phyloP scores from a whole-genome alignment of 2,797 vertebrate genomes.

The Dipus sagitta region DNA sequence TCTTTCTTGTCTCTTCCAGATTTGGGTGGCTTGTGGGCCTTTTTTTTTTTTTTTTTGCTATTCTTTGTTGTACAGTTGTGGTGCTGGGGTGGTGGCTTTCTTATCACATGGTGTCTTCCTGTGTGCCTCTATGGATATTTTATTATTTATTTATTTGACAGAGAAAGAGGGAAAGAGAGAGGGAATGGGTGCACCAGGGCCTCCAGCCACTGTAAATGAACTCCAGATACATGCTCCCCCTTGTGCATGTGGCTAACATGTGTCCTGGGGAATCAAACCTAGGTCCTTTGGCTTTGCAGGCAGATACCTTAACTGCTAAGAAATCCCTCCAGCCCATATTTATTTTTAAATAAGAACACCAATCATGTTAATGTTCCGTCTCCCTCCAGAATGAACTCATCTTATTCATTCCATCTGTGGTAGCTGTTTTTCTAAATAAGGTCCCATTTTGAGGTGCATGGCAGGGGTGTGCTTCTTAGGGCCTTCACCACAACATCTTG shows the following conservation, averaged over 20 bases:
- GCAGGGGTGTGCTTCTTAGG: not conserved
- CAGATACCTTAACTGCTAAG: too few relatives aligned
- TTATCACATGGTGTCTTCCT: not conserved
- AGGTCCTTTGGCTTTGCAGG: too few relatives aligned
- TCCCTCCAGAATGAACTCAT: not conserved
- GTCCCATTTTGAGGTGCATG: not conserved
- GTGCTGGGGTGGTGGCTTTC: not conserved
- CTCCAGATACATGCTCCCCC: too few relatives aligned
- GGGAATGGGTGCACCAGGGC: too few relatives aligned
- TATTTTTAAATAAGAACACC: not conserved
- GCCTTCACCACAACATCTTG: not conserved
- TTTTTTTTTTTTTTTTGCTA: not conserved
- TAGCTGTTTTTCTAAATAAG: not conserved
- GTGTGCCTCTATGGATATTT: not conserved
- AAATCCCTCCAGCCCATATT: not conserved
- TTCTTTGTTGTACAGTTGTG: not conserved
- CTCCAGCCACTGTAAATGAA: too few relatives aligned
- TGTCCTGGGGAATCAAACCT: too few relatives aligned
- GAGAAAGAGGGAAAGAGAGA: too few relatives aligned
- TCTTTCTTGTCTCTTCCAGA: not conserved
- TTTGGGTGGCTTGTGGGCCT: not conserved
- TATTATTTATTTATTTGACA: too few relatives aligned
- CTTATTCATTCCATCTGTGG: not conserved
- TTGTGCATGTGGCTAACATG: too few relatives aligned
- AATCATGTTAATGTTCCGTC: fast-evolving